phyloP scores from a whole-genome alignment of 64 coral and sea anemone genomes.

The Orbicella faveolata region DNA sequence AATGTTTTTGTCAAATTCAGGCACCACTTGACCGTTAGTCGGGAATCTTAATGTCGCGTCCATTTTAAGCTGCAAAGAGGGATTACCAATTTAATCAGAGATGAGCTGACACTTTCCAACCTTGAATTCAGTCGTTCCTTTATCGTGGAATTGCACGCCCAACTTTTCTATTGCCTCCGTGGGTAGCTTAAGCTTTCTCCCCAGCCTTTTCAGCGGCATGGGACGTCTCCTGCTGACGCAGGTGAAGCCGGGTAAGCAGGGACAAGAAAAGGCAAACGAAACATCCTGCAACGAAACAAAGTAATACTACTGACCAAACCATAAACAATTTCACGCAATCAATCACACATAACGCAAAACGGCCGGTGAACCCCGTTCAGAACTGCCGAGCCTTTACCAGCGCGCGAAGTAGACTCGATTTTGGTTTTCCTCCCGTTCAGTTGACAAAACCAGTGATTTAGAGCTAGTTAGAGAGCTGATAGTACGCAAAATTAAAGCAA shows the following conservation, averaged over 20 bases:
- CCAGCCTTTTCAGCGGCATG: conserved; percentile 41
- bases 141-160: neutral
- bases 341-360: too few relatives aligned
- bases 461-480: too few relatives aligned
- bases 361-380: too few relatives aligned
- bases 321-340: too few relatives aligned
- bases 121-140: conserved; percentile 26
- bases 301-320: neutral
- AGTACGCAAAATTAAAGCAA: too few relatives aligned
- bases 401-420: too few relatives aligned
- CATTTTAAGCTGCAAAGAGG: neutral
- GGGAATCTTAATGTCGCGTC: neutral
- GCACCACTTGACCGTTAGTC: neutral
- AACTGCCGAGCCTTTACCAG: too few relatives aligned
- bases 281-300: neutral
- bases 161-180: conserved; percentile 24
- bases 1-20: too few relatives aligned
- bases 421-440: too few relatives aligned
- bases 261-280: conserved; percentile 46
- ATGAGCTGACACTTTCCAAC: conserved; percentile 50
- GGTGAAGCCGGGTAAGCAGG: conserved; percentile 32
- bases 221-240: conserved; percentile 53
- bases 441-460: too few relatives aligned
- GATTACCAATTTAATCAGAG: neutral
- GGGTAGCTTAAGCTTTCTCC: conserved; percentile 37